A percentile compares a stretch with the other conserved stretches of the same genome.
phyloP scores from a whole-genome alignment of 2,888 invertebrate genomes.

The Neria commutata region DNA sequence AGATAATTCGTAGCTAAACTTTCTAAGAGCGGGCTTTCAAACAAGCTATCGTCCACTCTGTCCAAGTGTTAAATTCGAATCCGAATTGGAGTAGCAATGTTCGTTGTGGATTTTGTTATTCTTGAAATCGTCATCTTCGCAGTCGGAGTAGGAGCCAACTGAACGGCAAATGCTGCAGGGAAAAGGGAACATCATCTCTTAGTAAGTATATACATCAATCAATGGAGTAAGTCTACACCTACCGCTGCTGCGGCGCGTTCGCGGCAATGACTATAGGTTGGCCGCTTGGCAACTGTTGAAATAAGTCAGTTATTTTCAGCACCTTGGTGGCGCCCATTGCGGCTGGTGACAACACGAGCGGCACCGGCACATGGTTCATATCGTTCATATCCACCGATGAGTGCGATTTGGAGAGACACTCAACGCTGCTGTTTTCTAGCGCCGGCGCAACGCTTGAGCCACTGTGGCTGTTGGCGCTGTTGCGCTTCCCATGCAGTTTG shows the following conservation, averaged over 20 bases:
- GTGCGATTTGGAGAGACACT: slow-evolving; percentile 48
- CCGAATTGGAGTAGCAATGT: slow-evolving; percentile 51
- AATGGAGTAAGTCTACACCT: slow-evolving; percentile 8
- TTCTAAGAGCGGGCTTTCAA: too few relatives aligned
- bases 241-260: slow-evolving; percentile 45
- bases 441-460: slow-evolving; percentile 5
- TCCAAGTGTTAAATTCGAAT: slow-evolving; percentile 49
- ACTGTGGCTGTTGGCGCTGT: slow-evolving; percentile 24
- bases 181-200: too few relatives aligned
- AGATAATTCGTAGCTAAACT: too few relatives aligned
- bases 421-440: slow-evolving; percentile 16
- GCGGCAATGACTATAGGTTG: slow-evolving; percentile 42
- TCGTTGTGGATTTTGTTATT: slow-evolving; percentile 39
- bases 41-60: slow-evolving; percentile 45
- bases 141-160: slow-evolving; percentile 58
- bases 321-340: slow-evolving; percentile 40
- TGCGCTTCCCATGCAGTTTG: slow-evolving; percentile 17
- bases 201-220: slow-evolving; percentile 4
- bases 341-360: slow-evolving; percentile 29
- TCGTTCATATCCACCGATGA: slow-evolving; percentile 59
- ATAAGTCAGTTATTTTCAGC: slow-evolving; percentile 21
- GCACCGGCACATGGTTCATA: slow-evolving; percentile 50
- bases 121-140: slow-evolving; percentile 47
- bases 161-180: slow-evolving; percentile 55
- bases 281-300: slow-evolving; percentile 40